phyloP scores from a whole-genome alignment of 2,797 vertebrate species.

The Clarias laeviceps region DNA sequence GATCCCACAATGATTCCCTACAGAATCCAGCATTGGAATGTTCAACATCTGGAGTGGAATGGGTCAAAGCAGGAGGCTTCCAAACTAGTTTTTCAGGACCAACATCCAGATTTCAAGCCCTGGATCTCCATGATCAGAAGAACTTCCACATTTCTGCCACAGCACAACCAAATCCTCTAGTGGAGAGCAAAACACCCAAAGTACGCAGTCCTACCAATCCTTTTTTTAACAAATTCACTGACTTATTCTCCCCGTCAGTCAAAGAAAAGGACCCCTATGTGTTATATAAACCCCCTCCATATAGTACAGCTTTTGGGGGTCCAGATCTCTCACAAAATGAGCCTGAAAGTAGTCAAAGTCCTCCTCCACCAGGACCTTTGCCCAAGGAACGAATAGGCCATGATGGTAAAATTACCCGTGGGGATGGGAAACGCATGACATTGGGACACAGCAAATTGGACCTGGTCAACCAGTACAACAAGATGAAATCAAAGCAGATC shows the following conservation, averaged over 20 bases:
- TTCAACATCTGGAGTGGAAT: conserved; percentile 51
- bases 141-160: conserved; percentile 57
- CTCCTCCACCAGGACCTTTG: conserved; percentile 62
- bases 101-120: conserved; percentile 69
- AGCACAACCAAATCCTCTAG: conserved; percentile 39
- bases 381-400: conserved; percentile 3
- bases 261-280: conserved; percentile 66
- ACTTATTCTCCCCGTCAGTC: conserved; percentile 64
- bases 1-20: conserved; percentile 56
- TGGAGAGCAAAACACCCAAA: conserved; percentile 63
- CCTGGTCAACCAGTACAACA: conserved; percentile 93
- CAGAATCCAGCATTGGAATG: conserved; percentile 57
- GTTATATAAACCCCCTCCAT: conserved; percentile 61
- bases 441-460: conserved; percentile 97
- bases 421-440: conserved; percentile 87
- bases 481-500: conserved; percentile 83
- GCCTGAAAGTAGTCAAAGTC: conserved; percentile 73
- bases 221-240: conserved; percentile 70
- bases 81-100: conserved; percentile 57
- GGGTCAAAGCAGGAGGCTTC: conserved; percentile 62
- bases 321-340: conserved; percentile 72
- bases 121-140: conserved; percentile 74
- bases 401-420: conserved; percentile 56
- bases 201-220: conserved; percentile 60
- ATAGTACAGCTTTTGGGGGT: conserved; percentile 62